phyloP scores from a whole-genome alignment of 2,113 vertebrate genomes.

The Regulus satrapa region DNA sequence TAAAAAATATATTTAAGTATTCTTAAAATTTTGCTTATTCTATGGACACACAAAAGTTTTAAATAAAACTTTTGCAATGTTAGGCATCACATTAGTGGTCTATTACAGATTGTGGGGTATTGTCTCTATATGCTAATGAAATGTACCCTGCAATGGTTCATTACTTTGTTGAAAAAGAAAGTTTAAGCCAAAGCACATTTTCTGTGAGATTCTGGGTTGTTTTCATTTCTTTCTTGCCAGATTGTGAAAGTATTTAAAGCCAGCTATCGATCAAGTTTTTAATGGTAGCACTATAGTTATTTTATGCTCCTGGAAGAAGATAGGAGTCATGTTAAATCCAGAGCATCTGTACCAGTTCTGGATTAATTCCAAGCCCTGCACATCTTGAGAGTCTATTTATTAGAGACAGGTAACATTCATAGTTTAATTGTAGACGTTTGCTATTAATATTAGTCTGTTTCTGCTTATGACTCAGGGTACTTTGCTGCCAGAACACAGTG shows the following conservation, averaged over 20 bases:
- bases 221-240: background rate
- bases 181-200: background rate
- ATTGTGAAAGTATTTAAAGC: background rate
- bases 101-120: background rate
- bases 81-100: background rate
- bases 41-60: background rate
- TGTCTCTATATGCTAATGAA: background rate
- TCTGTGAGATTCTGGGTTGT: background rate
- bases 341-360: background rate
- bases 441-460: constrained; percentile 17
- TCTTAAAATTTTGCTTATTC: accelerated
- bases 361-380: background rate
- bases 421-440: background rate
- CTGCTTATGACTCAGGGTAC: background rate
- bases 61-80: background rate
- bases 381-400: background rate
- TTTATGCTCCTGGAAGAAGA: background rate
- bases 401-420: background rate
- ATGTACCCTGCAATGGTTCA: background rate
- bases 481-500: constrained; percentile 1
- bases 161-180: background rate
- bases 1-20: background rate
- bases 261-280: background rate
- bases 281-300: background rate
- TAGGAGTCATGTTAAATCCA: background rate